Conservation (phyloP, 2,797 vertebrate genomes). For the Chaunax sp. region DNA sequence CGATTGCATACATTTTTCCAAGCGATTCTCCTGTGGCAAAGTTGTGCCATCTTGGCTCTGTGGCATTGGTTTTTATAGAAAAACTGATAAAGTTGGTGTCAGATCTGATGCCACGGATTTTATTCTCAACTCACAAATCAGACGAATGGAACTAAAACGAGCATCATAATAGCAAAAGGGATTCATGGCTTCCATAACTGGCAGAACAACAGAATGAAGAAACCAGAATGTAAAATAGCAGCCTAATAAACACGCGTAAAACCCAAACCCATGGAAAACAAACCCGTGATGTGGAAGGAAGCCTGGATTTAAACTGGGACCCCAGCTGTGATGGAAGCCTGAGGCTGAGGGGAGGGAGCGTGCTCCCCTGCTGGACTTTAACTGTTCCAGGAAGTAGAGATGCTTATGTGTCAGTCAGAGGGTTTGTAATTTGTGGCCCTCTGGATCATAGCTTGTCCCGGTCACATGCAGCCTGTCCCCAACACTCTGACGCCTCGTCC, state of each 20-base stretch:
- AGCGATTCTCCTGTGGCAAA: too few species aligned
- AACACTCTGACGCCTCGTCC: too few species aligned
- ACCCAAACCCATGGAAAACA: neutral
- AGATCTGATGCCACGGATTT: neutral
- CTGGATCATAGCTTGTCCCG: too few species aligned
- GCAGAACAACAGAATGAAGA: neutral
- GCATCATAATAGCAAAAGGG: neutral
- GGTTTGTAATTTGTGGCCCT: neutral
- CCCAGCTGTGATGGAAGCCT: constrained; percentile 24
- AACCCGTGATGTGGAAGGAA: constrained; percentile 15
- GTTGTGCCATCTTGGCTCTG: neutral
- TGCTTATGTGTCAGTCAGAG: constrained; percentile 28
- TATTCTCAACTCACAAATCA: neutral
- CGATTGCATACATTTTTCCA: too few species aligned
- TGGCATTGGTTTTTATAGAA: neutral
- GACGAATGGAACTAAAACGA: neutral
- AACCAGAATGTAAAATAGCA: neutral
- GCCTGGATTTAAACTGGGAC: constrained; percentile 20
- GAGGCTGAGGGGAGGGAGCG: constrained; percentile 29
- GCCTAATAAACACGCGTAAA: neutral
- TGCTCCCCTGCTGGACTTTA: constrained; percentile 11
- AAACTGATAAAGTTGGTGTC: neutral
- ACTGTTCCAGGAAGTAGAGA: constrained; percentile 41
- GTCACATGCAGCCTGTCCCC: too few species aligned
- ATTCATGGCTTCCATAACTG: neutral